phyloP scores from a whole-genome alignment of 2,797 vertebrate species.

The Macroramphosus scolopax region DNA sequence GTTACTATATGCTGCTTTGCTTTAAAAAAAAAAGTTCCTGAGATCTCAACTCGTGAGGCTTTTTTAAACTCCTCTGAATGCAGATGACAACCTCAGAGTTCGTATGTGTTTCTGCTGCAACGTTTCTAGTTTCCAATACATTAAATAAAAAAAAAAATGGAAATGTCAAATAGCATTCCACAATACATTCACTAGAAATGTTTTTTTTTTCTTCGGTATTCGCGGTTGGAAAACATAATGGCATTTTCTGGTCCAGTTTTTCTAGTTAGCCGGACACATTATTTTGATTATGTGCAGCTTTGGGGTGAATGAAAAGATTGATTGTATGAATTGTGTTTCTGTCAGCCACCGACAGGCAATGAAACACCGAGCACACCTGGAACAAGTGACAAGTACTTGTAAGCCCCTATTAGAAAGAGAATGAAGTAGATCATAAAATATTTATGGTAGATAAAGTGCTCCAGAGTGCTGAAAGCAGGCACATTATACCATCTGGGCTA shows the following conservation, averaged over 20 bases:
- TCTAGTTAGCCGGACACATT: constrained; percentile 66
- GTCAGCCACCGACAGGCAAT: constrained; percentile 75
- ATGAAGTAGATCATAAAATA: constrained; percentile 72
- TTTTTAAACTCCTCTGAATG: too few relatives aligned
- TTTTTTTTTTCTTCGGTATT: constrained; percentile 35
- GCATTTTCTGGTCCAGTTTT: constrained; percentile 61
- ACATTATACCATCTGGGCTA: constrained; percentile 40
- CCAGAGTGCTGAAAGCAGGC: constrained; percentile 52
- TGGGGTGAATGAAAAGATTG: constrained; percentile 73
- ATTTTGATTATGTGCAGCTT: constrained; percentile 70
- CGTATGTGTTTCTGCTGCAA: too few relatives aligned
- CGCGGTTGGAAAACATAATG: constrained; percentile 47
- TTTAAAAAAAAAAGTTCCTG: too few relatives aligned
- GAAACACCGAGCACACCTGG: constrained; percentile 72
- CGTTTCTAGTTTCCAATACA: too few relatives aligned
- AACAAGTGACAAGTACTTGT: constrained; percentile 63
- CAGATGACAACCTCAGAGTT: too few relatives aligned
- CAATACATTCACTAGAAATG: too few relatives aligned
- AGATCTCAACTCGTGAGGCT: too few relatives aligned
- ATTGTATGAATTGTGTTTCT: constrained; percentile 70
- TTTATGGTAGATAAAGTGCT: constrained; percentile 69
- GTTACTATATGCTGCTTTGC: not conserved
- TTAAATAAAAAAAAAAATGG: too few relatives aligned
- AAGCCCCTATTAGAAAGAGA: constrained; percentile 69
- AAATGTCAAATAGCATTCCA: too few relatives aligned